phyloP scores from a whole-genome alignment of 2,113 vertebrate genomes.

The Beaufortia kweichowensis region DNA sequence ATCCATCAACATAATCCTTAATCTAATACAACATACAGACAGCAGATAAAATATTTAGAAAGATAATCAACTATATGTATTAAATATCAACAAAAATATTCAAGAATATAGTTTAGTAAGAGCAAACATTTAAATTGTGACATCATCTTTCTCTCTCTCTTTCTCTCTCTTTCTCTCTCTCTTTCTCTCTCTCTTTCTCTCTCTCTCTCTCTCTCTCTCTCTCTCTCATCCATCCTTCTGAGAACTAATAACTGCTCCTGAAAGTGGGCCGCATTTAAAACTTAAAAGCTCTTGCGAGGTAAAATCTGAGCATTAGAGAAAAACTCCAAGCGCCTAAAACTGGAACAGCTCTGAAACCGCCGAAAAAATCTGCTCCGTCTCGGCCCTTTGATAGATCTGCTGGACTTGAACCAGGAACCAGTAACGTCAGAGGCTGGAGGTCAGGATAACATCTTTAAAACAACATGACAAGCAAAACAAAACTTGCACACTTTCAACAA shows the following conservation, averaged over 20 bases:
- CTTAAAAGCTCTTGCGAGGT: background rate
- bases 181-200: too few species aligned
- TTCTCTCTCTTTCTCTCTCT: too few species aligned
- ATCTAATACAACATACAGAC: background rate
- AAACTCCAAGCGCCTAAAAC: too few species aligned
- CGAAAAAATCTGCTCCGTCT: constrained; percentile 1
- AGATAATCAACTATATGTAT: background rate
- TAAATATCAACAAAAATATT: background rate
- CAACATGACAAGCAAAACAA: too few species aligned
- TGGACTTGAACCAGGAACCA: too few species aligned
- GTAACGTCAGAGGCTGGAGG: too few species aligned
- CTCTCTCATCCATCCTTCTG: constrained; percentile 9
- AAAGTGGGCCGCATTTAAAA: background rate
- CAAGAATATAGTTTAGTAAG: too few species aligned
- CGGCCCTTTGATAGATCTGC: background rate
- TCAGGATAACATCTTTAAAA: too few species aligned
- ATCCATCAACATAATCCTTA: background rate
- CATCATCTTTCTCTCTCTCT: too few species aligned
- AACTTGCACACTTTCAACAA: too few species aligned
- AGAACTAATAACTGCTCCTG: constrained; percentile 6
- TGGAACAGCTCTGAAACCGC: background rate
- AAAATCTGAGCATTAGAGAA: too few species aligned
- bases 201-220: background rate
- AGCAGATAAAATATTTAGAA: background rate
- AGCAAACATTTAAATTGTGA: too few species aligned